Evolutionary conservation across 2,888 invertebrate species (phyloP).

Genomic region (Tenthredo scrophulariae): DNA sequence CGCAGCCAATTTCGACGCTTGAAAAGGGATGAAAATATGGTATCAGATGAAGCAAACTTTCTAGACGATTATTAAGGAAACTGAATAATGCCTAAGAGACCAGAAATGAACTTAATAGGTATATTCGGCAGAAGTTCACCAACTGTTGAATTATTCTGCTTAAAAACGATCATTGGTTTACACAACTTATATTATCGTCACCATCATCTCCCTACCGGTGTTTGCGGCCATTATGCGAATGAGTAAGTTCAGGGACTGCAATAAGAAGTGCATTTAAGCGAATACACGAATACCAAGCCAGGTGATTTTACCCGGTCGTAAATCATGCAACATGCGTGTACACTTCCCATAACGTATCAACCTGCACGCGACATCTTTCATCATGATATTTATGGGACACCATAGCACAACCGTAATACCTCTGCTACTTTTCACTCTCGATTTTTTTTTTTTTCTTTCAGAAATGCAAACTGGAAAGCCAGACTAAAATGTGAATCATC

Average conservation of each 20-base stretch:
- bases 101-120: not conserved
- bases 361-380: conserved; percentile 46
- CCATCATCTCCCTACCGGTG: not conserved
- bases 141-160: not conserved
- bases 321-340: conserved; percentile 39
- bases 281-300: not conserved
- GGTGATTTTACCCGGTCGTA: not conserved
- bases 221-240: not conserved
- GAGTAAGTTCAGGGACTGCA: not conserved
- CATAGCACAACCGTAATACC: not conserved
- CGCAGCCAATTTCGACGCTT: not conserved
- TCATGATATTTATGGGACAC: conserved; percentile 29
- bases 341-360: conserved; percentile 29
- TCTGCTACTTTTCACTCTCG: not conserved
- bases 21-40: not conserved
- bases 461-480: not conserved
- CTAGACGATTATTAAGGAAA: not conserved
- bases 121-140: not conserved
- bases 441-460: not conserved
- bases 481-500: not conserved
- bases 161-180: not conserved
- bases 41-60: not conserved
- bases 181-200: not conserved
- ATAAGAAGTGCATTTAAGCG: conserved; percentile 25
- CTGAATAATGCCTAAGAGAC: not conserved